These are phyloP conservation scores for Strigamia crassipes DNA, from an alignment of 2,888 invertebrate genomes.

Conservation along the genomic window DNA sequence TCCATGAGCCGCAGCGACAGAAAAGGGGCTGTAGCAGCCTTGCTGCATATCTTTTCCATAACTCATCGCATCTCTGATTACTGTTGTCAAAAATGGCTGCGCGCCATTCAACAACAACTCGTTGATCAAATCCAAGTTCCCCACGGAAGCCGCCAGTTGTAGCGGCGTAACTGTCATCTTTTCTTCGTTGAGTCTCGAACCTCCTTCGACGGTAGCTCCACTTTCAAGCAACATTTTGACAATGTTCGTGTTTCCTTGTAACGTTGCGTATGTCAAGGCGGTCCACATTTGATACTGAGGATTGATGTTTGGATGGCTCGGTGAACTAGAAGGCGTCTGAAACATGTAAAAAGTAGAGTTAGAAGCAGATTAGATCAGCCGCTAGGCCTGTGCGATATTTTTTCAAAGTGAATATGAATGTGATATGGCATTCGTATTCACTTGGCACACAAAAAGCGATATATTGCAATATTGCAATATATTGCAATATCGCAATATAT, in stretches of 20 bases:
- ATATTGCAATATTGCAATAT: no score
- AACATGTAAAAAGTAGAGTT: neutral
- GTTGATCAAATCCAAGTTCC: constrained; percentile 76
- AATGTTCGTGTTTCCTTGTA: constrained; percentile 59
- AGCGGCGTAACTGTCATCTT: constrained; percentile 85
- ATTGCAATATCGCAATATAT: no score
- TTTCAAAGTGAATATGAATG: no score
- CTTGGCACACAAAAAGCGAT: no score
- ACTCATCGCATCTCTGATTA: constrained; percentile 79
- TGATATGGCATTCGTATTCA: no score
- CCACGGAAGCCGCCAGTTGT: constrained; percentile 77
- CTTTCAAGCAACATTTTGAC: constrained; percentile 69
- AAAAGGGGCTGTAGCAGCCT: constrained; percentile 85
- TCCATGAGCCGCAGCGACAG: constrained; percentile 87
- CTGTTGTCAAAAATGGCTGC: constrained; percentile 83
- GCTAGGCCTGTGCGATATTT: no score
- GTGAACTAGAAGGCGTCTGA: constrained; percentile 66
- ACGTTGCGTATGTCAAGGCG: constrained; percentile 79
- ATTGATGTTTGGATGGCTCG: constrained; percentile 57
- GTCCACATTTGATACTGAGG: constrained; percentile 82
- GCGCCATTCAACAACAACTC: constrained; percentile 81
- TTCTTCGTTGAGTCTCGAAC: constrained; percentile 79
- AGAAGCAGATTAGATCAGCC: no score
- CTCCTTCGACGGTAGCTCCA: constrained; percentile 84
- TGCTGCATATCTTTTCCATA: constrained; percentile 84